Base-by-base conservation (phyloP, 2,797 vertebrate genomes). In the Erithacus rubecula region DNA sequence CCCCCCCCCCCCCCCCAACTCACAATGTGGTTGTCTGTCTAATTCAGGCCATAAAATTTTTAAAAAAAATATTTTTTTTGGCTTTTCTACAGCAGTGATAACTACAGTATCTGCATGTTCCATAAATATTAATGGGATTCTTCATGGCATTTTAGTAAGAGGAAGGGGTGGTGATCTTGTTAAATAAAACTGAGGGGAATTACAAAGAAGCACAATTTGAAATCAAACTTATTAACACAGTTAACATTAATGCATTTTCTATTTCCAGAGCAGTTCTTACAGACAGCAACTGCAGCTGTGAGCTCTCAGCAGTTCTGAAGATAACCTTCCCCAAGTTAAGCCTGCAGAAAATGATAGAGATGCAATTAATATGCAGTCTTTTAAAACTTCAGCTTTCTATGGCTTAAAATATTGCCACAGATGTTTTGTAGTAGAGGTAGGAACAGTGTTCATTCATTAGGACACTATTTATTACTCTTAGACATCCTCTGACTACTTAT, bases 221-320 rank as follows among this genome's bases (percentile, higher is more conserved):
- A 90, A 91, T 89, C 63, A 87, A 77, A 93, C 47, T 68, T 90
- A 81, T 92, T 88, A 93, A 60, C 69, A 70, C 60, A 88, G 64
- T 70, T 77, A 85, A 34, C 46, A 81, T 88, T 80, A 86, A 87
- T 69, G 55, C 17, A 43, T 81, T 79, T 93, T 89, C 87, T 95
- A 39, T 91, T 93, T 93, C 72, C 56, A 75, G 88, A 74, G 13
- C 29, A 77, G 49, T 89, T 88, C 52, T 59, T 78, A 71, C 6
- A 87, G 53, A 67, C 7, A 47, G 41, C 34, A 89, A 68, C 46
- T 68, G 69, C 83, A 95, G 65, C 93, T 95, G 88, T 86, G 69
- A 90, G 43, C n/a, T 75, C 80, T 93, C 64, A 81, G 76, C 60
- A 86, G 15, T 88, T 93, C 65, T 68, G 88, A 85, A 93, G 58